Percentiles rank a stretch among this genome's conserved stretches.
These are phyloP conservation scores for Stomatorhinus walkeri DNA, from an alignment of 2,797 vertebrate species.

Conservation along the genomic window DNA sequence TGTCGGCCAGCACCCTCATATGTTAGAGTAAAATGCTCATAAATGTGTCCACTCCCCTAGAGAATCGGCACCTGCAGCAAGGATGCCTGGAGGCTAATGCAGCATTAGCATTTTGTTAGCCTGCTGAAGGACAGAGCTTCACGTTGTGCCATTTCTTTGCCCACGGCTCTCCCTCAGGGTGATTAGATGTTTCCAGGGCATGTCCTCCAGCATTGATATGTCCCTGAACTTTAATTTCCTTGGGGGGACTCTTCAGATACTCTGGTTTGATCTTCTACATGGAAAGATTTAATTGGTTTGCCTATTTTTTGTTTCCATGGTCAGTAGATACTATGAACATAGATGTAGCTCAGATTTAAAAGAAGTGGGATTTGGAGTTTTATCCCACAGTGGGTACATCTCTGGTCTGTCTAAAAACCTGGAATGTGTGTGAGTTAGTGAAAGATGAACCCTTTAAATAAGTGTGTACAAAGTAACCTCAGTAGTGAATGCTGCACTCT, in stretches of 20 bases:
- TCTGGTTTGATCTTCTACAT: neutral
- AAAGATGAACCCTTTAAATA: neutral
- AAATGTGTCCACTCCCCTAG: slow-evolving; percentile 57
- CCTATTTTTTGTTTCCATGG: neutral
- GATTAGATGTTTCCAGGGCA: neutral
- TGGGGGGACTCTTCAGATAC: neutral
- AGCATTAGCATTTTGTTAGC: slow-evolving; percentile 61
- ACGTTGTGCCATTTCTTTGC: slow-evolving; percentile 56
- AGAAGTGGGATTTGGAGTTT: neutral
- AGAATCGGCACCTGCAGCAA: slow-evolving; percentile 48
- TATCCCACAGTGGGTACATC: neutral
- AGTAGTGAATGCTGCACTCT: neutral
- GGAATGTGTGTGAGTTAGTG: neutral
- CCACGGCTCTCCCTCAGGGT: neutral
- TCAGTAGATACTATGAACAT: neutral
- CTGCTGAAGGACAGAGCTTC: slow-evolving; percentile 59
- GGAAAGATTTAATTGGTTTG: neutral
- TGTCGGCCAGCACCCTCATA: slow-evolving; percentile 40
- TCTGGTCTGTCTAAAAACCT: neutral
- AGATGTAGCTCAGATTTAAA: neutral
- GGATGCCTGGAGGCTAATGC: slow-evolving; percentile 63
- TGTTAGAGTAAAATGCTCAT: slow-evolving; percentile 62
- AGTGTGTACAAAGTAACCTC: neutral
- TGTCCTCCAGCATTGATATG: neutral
- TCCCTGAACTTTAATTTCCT: neutral